Conservation (phyloP, 2,797 vertebrate species). For the Acrossocheilus wenchowensis region DNA sequence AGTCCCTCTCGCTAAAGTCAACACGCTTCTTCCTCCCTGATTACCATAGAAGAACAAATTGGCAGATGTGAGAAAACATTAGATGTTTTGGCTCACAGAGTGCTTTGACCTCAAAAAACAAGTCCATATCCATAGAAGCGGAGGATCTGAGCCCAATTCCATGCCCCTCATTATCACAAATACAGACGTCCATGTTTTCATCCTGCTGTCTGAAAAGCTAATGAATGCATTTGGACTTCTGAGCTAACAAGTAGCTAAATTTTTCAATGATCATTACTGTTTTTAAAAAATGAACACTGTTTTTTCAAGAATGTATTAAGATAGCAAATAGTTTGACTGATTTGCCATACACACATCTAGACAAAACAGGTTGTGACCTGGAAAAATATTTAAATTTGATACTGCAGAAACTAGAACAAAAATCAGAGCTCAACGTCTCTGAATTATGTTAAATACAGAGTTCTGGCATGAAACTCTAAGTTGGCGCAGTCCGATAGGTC, state of each 20-base stretch:
- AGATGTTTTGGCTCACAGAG: constrained; percentile 42
- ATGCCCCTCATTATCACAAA: constrained; percentile 51
- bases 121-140: constrained; percentile 3
- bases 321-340: neutral
- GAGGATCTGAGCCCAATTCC: constrained; percentile 30
- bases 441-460: too few relatives aligned
- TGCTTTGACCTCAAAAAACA: constrained; percentile 52
- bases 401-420: too few relatives aligned
- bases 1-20: constrained; percentile 48
- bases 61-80: constrained; percentile 51
- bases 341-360: neutral
- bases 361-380: neutral
- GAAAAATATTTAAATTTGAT: neutral
- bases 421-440: too few relatives aligned
- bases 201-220: constrained; percentile 2
- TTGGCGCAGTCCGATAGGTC: too few relatives aligned
- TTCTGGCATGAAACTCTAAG: too few relatives aligned
- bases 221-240: neutral
- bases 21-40: constrained; percentile 43
- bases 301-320: neutral
- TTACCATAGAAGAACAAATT: constrained; percentile 56
- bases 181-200: constrained; percentile 21
- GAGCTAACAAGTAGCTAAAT: constrained; percentile 16
- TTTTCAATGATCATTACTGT: neutral
- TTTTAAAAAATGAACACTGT: neutral